Percentiles rank a stretch among this genome's conserved stretches.
Conservation (phyloP, 2,888 invertebrate species). For the Helicoverpa assulta region DNA sequence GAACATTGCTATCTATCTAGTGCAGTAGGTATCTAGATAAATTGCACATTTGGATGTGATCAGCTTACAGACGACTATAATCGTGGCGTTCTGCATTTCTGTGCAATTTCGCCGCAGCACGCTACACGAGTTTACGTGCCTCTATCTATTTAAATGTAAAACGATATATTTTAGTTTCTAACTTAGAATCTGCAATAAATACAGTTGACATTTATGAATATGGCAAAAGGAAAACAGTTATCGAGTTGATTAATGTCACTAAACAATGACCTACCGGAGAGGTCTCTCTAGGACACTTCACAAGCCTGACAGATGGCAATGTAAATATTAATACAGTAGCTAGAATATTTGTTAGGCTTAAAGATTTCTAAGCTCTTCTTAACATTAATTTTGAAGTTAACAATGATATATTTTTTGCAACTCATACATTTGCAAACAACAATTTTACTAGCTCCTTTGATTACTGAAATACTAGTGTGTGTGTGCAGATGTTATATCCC, state of each 20-base stretch:
- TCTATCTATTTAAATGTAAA: constrained; percentile 43
- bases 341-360: constrained; percentile 16
- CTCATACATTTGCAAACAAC: constrained; percentile 21
- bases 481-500: constrained; percentile 61
- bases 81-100: constrained; percentile 33
- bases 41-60: constrained; percentile 75
- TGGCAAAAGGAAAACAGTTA: constrained; percentile 22
- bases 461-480: constrained; percentile 52
- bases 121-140: constrained; percentile 49
- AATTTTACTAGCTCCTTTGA: constrained; percentile 28
- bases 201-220: constrained; percentile 40
- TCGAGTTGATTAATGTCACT: constrained; percentile 10
- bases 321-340: constrained; percentile 33
- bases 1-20: constrained; percentile 50
- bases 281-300: constrained; percentile 11
- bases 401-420: constrained; percentile 10
- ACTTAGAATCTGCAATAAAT: constrained; percentile 21
- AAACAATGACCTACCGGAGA: constrained; percentile 22
- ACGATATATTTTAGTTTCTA: constrained; percentile 40
- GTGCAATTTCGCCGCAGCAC: constrained; percentile 40
- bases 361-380: constrained; percentile 29
- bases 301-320: constrained; percentile 36
- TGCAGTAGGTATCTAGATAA: constrained; percentile 55
- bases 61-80: constrained; percentile 48
- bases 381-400: constrained; percentile 1